Conservation (phyloP, 2,113 vertebrate genomes). For the Alouatta palliata region DNA sequence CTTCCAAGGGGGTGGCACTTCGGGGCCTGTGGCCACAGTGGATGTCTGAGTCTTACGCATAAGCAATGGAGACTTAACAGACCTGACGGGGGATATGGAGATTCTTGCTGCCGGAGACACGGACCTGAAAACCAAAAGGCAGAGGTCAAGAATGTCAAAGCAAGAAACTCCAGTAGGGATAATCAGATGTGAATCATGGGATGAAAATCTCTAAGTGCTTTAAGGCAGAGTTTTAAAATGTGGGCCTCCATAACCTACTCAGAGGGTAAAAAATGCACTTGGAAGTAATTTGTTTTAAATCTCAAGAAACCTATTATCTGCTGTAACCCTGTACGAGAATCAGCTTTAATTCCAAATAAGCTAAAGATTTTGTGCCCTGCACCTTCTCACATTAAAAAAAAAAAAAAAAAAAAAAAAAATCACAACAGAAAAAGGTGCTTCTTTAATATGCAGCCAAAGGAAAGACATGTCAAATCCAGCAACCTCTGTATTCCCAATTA, state of each 20-base stretch:
- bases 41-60: conserved; percentile 85
- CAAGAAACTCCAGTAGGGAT: fast-evolving
- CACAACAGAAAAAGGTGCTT: neutral
- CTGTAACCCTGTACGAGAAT: neutral
- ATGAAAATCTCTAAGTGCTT: neutral
- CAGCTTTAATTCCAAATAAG: conserved; percentile 28
- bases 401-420: neutral
- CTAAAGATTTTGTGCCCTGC: neutral
- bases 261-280: neutral
- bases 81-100: conserved; percentile 93
- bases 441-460: neutral
- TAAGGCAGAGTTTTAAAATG: neutral
- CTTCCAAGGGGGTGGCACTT: conserved; percentile 97
- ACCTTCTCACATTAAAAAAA: neutral
- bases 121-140: conserved; percentile 81
- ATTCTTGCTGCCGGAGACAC: conserved; percentile 93
- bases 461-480: neutral
- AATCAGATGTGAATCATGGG: neutral
- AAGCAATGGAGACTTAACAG: conserved; percentile 93
- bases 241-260: neutral
- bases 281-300: conserved; percentile 44
- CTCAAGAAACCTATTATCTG: neutral
- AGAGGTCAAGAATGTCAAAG: neutral
- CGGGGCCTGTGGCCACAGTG: conserved; percentile 77
- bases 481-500: neutral